Conservation (phyloP, 2,797 vertebrate genomes). For the Channallabes apus region DNA sequence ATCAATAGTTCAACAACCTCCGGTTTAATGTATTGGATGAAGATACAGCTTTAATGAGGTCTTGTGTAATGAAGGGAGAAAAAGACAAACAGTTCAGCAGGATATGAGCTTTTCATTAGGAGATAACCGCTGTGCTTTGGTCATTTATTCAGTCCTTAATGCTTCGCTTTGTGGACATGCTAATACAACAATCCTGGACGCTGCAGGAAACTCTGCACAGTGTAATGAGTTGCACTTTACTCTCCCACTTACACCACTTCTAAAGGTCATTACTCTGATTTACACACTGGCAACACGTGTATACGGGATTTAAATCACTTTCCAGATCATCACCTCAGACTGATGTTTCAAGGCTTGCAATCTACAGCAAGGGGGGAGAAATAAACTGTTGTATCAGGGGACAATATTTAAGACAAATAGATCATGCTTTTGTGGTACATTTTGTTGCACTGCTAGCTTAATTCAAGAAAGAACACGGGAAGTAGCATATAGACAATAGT, state of each 20-base stretch:
- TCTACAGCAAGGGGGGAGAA: not conserved
- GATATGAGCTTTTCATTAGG: constrained; percentile 33
- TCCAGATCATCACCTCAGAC: constrained; percentile 4
- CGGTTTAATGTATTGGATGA: not conserved
- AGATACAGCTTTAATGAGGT: not conserved
- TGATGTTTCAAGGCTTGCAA: not conserved
- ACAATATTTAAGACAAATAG: not conserved
- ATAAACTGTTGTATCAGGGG: not conserved
- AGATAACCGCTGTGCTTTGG: constrained; percentile 18
- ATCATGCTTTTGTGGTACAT: not conserved
- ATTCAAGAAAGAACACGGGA: not conserved
- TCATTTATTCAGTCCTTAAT: constrained; percentile 15
- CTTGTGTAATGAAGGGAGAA: not conserved
- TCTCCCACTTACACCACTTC: constrained; percentile 23
- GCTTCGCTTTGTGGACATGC: constrained; percentile 12
- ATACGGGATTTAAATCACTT: not conserved
- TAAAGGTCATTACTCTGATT: constrained; percentile 25
- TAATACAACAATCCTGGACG: constrained; percentile 14
- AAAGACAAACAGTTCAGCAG: constrained; percentile 12
- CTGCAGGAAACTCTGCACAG: constrained; percentile 31
- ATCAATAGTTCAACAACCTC: not conserved
- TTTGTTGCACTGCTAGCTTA: not conserved
- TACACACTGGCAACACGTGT: not conserved
- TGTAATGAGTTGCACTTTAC: constrained; percentile 31
- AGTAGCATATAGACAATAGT: no score